Percentiles rank a stretch among this genome's conserved stretches.
These are phyloP conservation scores for Loxodonta africana DNA, from an alignment of 2,113 vertebrate species.

Conservation along the genomic window DNA sequence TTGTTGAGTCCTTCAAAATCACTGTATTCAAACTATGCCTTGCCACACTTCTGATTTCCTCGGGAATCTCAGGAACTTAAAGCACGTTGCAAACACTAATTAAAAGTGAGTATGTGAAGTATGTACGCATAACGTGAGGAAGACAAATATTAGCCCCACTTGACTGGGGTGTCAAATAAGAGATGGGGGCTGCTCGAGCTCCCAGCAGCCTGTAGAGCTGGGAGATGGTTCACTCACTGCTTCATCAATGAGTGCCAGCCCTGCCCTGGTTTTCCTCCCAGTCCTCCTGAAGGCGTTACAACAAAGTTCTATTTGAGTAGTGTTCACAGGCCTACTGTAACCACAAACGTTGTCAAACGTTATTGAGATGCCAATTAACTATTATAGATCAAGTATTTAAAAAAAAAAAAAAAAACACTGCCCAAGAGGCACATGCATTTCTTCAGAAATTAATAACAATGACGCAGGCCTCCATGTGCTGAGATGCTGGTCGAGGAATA, in stretches of 20 bases:
- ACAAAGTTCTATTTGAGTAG: accelerated
- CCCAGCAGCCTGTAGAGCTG: accelerated
- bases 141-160: constrained; percentile 12
- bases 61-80: background rate
- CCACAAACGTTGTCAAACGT: too few relatives aligned
- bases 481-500: too few relatives aligned
- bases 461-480: accelerated
- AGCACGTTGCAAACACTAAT: background rate
- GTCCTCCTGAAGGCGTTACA: accelerated
- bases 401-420: background rate
- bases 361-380: background rate
- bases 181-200: accelerated
- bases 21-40: background rate
- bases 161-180: accelerated
- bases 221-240: accelerated
- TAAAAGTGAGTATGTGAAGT: background rate
- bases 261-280: accelerated
- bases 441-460: background rate
- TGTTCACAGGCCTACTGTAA: accelerated
- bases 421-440: accelerated
- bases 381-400: accelerated
- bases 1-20: background rate
- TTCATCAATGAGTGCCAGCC: accelerated
- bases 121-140: accelerated
- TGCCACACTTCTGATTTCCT: too few relatives aligned